phyloP scores from a whole-genome alignment of 37 sponge, comb jelly and placozoan genomes.

The Axinella damicornis region DNA sequence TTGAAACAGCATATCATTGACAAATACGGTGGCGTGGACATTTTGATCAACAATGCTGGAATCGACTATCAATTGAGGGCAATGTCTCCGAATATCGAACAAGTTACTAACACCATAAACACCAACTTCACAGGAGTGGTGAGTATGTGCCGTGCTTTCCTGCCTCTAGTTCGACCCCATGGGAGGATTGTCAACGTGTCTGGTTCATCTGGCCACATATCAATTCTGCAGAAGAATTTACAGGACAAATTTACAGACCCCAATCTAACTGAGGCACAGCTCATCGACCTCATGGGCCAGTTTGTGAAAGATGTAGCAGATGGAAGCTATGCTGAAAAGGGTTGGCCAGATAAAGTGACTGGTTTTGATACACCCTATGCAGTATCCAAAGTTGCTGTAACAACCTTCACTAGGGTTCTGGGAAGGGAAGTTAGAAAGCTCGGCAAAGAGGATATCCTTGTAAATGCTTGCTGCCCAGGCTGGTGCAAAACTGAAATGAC shows the following conservation, averaged over 20 bases:
- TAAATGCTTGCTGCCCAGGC: slow-evolving; percentile 83
- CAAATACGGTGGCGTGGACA: slow-evolving; percentile 87
- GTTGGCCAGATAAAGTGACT: slow-evolving; percentile 57
- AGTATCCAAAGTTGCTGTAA: slow-evolving; percentile 53
- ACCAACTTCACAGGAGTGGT: slow-evolving; percentile 88
- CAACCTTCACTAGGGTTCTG: slow-evolving; percentile 64
- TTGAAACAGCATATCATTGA: slow-evolving; percentile 47
- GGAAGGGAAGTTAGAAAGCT: slow-evolving; percentile 16
- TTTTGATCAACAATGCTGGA: slow-evolving; percentile 92
- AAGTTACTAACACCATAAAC: slow-evolving; percentile 72
- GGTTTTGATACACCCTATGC: slow-evolving; percentile 53
- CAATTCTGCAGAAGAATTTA: slow-evolving; percentile 2
- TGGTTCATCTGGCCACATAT: slow-evolving; percentile 48
- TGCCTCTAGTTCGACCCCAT: slow-evolving; percentile 75
- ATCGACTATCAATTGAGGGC: slow-evolving; percentile 53
- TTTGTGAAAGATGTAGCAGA: slow-evolving; percentile 68
- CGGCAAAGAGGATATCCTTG: slow-evolving; percentile 68
- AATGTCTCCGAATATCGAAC: slow-evolving; percentile 82
- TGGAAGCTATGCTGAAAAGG: slow-evolving; percentile 48
- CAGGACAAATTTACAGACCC: slow-evolving; percentile 56
- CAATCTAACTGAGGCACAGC: slow-evolving; percentile 65
- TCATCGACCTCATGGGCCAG: slow-evolving; percentile 72
- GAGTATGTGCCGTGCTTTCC: slow-evolving; percentile 59
- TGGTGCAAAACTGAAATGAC: slow-evolving; percentile 87
- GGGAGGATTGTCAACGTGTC: slow-evolving; percentile 85